Base-by-base conservation (phyloP, 2,113 vertebrate genomes). In the Mungos mungo region DNA sequence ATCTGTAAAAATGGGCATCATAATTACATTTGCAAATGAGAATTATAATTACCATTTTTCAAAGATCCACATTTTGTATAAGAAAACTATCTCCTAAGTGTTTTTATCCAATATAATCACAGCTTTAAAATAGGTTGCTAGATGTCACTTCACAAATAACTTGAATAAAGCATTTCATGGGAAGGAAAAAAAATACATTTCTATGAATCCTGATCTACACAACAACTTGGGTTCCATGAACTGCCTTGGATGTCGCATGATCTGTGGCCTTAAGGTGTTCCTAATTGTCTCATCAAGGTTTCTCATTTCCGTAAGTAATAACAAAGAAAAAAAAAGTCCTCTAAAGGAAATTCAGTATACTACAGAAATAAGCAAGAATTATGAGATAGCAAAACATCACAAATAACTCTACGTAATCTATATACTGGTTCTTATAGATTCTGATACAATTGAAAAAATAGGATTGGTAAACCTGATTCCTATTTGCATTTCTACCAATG, bases 11-110 rank as follows among this genome's bases (percentile, higher is more conserved):
- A 77, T 52, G 38, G 41, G 18, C 8, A 66, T 38, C 41, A 57
- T 52, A 63, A 65, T 76, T 76, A 93, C 31, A 94, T 38, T 65
- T 83, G 38, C 11, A 96, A 96, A 81, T 81, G 12, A 54, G 47
- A 93, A 91, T 77, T 77, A 31, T 27, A 80, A 94, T 69, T 47
- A 89, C 15, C 25, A 93, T 57, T 71, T 57, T 92, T 96, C 19
- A 57, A 93, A 90, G n/a, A 91, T 31, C 10, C 16, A 45, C 14
- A 93, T 47, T 88, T 90, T 45, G 13, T 31, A 45, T 31, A 52
- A 52, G 31, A 90, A 92, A 80, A 92, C 9, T 66, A 94, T 15
- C 81, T 63, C 18, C 33, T 87, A 45, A 83, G n/a, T 60, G 15
- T 81, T 95, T 97, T 93, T 72, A 68, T 57, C 77, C 60, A 92